These are phyloP conservation scores for Notolepis coatsorum DNA, from an alignment of 2,797 vertebrate genomes.

Conservation along the genomic window DNA sequence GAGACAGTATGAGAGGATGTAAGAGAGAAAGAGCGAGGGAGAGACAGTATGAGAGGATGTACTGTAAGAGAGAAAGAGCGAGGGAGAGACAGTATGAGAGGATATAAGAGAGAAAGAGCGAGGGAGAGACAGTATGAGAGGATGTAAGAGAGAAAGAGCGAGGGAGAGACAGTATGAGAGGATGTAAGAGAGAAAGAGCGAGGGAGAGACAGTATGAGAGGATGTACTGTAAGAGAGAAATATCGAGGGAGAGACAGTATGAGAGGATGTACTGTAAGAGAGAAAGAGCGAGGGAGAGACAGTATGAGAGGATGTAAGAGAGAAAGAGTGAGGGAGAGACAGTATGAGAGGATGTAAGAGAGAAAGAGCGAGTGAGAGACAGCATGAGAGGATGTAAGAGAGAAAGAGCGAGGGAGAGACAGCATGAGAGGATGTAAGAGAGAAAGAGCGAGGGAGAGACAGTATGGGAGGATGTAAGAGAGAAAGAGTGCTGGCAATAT, in stretches of 20 bases:
- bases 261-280: too few species aligned
- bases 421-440: too few species aligned
- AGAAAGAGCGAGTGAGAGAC: conserved; percentile 40
- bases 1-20: background rate
- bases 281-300: background rate
- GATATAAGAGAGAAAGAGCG: conserved; percentile 35
- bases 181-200: background rate
- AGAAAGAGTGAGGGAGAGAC: conserved; percentile 12
- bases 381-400: background rate
- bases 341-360: conserved; percentile 18
- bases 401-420: too few species aligned
- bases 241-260: conserved; percentile 37
- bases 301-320: too few species aligned
- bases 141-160: background rate
- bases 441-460: conserved; percentile 1
- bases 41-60: background rate
- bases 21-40: too few species aligned
- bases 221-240: conserved; percentile 20
- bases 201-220: conserved; percentile 17
- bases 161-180: too few species aligned
- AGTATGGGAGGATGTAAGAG: conserved; percentile 20
- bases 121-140: conserved; percentile 18
- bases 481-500: too few species aligned
- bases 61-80: background rate
- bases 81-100: conserved; percentile 12